Evolutionary conservation across 2,113 vertebrate genomes (phyloP).

Genomic region (Bucco capensis): DNA sequence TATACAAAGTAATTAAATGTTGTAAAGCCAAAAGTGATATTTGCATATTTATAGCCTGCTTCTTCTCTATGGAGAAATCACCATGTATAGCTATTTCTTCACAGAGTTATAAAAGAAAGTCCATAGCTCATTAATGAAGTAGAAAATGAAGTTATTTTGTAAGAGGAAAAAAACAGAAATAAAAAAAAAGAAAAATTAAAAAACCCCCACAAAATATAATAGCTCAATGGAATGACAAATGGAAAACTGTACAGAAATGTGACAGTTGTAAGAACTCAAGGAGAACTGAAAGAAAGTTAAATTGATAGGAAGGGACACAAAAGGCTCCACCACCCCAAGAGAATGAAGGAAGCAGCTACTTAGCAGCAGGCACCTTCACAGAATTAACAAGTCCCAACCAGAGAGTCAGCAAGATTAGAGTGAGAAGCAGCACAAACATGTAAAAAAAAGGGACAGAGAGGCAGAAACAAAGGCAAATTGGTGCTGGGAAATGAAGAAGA

Average conservation of each 20-base stretch:
- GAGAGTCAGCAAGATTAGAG: background rate
- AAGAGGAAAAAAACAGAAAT: background rate
- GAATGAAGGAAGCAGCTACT: background rate
- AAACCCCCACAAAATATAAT: background rate
- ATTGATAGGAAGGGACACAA: background rate
- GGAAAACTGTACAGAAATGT: background rate
- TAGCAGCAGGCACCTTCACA: background rate
- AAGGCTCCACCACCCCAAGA: background rate
- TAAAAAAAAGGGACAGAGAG: background rate
- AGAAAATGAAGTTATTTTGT: background rate
- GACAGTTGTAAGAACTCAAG: background rate
- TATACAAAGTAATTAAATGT: conserved; percentile 34
- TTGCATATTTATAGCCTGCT: conserved; percentile 21
- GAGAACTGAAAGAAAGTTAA: background rate
- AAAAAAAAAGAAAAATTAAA: too few relatives aligned
- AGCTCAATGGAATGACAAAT: background rate
- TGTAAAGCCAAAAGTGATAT: conserved; percentile 25
- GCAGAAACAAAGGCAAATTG: background rate
- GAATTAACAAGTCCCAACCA: background rate
- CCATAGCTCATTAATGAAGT: background rate
- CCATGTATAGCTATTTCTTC: background rate
- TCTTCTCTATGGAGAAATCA: conserved; percentile 30
- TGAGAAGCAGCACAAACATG: background rate
- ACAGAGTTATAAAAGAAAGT: conserved; percentile 21
- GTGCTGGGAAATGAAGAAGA: background rate